These are phyloP conservation scores for Motacilla alba DNA, from an alignment of 2,113 vertebrate genomes.

Conservation along the genomic window DNA sequence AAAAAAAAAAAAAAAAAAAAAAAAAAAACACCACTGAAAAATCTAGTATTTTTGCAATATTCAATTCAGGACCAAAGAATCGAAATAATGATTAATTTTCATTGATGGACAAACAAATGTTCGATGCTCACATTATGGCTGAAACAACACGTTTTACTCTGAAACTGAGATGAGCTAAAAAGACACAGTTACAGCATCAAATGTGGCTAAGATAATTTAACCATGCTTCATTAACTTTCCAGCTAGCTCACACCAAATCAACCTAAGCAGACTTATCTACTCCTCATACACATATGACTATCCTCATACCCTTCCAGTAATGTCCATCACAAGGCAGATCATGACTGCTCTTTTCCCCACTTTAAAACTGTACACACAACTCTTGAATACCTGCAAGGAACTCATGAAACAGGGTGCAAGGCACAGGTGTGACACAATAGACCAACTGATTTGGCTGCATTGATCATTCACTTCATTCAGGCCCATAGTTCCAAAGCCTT, in stretches of 20 bases:
- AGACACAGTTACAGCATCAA: not conserved
- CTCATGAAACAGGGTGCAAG: not conserved
- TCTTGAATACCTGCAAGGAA: not conserved
- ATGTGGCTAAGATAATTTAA: not conserved
- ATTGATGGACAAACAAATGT: not conserved
- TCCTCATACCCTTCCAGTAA: not conserved
- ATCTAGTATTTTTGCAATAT: not conserved
- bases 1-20: not conserved
- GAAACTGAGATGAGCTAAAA: not conserved
- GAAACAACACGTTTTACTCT: not conserved
- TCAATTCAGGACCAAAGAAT: not conserved
- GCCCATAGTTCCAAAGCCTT: not conserved
- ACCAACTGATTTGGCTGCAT: not conserved
- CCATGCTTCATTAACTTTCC: not conserved
- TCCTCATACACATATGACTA: not conserved
- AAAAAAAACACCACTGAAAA: not conserved
- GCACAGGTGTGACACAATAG: not conserved
- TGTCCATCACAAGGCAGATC: not conserved
- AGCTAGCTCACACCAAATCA: not conserved
- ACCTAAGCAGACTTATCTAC: not conserved
- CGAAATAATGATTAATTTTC: not conserved
- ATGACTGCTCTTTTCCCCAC: not conserved
- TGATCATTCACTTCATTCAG: not conserved
- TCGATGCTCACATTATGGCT: not conserved
- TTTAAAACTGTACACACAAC: rapidly evolving